Conservation (phyloP, 2,888 invertebrate species). For the Drosophila subsilvestris region DNA sequence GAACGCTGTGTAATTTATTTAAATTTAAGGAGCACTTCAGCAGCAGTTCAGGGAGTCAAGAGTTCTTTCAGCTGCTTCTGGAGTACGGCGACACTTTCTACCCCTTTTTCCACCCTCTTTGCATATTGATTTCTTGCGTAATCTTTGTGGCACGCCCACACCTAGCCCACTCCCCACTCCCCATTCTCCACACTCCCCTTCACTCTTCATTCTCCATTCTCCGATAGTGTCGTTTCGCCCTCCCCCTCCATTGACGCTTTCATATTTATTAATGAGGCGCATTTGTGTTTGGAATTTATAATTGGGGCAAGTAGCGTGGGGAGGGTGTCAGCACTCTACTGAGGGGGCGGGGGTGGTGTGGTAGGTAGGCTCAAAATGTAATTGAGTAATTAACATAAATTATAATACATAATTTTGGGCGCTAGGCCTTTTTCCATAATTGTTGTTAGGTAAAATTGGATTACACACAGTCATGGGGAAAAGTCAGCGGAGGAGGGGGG, state of each 20-base stretch:
- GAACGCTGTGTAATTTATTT: slow-evolving; percentile 78
- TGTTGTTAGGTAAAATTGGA: slow-evolving; percentile 75
- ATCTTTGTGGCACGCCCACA: slow-evolving; percentile 59
- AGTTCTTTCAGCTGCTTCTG: slow-evolving; percentile 11
- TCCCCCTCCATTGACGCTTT: slow-evolving; percentile 73
- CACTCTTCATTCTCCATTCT: slow-evolving; percentile 1
- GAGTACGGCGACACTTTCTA: slow-evolving; percentile 40
- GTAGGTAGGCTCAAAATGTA: slow-evolving; percentile 69
- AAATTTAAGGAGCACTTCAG: slow-evolving; percentile 61
- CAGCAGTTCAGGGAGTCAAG: slow-evolving; percentile 29
- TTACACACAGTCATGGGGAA: slow-evolving; percentile 43
- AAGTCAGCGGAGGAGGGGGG: neutral
- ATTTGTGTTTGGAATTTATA: slow-evolving; percentile 82
- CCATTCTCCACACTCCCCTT: slow-evolving; percentile 51
- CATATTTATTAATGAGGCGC: slow-evolving; percentile 80
- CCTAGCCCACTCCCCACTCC: slow-evolving; percentile 1
- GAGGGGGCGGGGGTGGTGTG: neutral
- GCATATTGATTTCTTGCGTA: slow-evolving; percentile 78
- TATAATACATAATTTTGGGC: slow-evolving; percentile 77
- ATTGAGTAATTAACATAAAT: slow-evolving; percentile 83
- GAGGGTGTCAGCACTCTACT: neutral
- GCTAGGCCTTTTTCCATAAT: slow-evolving; percentile 67
- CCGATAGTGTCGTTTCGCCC: slow-evolving; percentile 61
- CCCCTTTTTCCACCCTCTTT: slow-evolving; percentile 70
- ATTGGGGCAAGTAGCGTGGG: slow-evolving; percentile 55